Evolutionary conservation across 1,140 invertebrate genomes (phyloP), one percentile per base, ranked within the genome.

Genomic region (Psilanteris sp.): DNA sequence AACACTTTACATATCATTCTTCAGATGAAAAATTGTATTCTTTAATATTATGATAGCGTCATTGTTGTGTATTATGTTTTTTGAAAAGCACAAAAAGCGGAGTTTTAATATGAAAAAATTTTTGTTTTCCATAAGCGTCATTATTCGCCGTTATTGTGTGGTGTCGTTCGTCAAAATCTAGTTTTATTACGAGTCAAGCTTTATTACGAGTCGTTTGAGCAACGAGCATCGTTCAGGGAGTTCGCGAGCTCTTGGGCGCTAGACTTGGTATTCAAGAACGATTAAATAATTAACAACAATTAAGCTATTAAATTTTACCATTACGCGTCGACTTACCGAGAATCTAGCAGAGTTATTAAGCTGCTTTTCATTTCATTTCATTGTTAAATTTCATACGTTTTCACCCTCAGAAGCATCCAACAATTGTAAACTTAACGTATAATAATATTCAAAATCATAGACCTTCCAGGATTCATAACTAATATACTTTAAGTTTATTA

Each of bases 201-300:
- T 77, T 55, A 67, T 68, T 77, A 57, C 78, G 78, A 77, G 78
- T 79, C 76, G 79, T 75, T 83, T 83, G 79, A 84, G 79, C 64
- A 70, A 75, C 76, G 72, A 77, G 76, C 73, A 71, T 67, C 73
- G 39, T 77, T 72, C 50, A 79, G 77, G 78, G 32, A 77, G 79
- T 84, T 84, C 74, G 79, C 71, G 81, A 83, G 78, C 77, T 83
- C 78, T 85, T 80, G 71, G 74, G 74, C 76, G 70, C 78, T 73
- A 79, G 77, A 48, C 72, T 76, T 72, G 79, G 75, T 79, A 83
- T 84, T 85, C 79, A 82, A 78, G 70, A 79, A 75, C 79, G 73
- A 85, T 84, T 83, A 85, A 84, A 85, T 82, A 83, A 85, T 84
- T 85, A 84, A 84, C 79, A 79, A 79, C 80, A 84, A 84, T 85